Evolutionary conservation across 1,140 invertebrate genomes (phyloP).

Genomic region (Trachymyrmex septentrionalis): DNA sequence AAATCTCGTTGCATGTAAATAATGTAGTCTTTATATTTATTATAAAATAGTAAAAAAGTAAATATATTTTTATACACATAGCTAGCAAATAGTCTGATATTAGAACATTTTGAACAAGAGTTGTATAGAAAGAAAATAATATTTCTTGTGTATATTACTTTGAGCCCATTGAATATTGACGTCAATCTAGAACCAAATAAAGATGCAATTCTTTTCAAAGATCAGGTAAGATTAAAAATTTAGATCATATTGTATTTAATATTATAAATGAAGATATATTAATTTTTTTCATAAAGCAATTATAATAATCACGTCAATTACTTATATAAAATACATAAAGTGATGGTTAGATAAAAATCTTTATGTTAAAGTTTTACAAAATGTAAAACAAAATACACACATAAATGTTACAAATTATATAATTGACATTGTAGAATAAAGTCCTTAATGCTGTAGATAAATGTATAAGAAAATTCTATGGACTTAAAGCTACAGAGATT

Average conservation of each 20-base stretch:
- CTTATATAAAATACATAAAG: background rate
- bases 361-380: background rate
- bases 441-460: constrained; percentile 74
- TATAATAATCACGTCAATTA: background rate
- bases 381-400: constrained; percentile 15
- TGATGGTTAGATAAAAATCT: background rate
- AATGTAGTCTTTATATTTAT: constrained; percentile 33
- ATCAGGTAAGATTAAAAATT: constrained; percentile 80
- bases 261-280: background rate
- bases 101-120: constrained; percentile 76
- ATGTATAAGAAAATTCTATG: constrained; percentile 78
- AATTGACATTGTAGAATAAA: constrained; percentile 66
- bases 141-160: constrained; percentile 85
- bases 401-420: constrained; percentile 8
- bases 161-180: constrained; percentile 87
- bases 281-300: constrained; percentile 3
- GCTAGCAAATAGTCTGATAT: constrained; percentile 83
- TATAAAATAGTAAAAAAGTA: constrained; percentile 9
- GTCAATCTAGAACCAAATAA: constrained; percentile 91
- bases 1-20: background rate
- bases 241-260: background rate
- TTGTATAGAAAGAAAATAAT: constrained; percentile 82
- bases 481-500: constrained; percentile 60
- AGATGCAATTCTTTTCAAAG: constrained; percentile 87
- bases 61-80: constrained; percentile 74